Evolutionary conservation across 1,140 invertebrate species (phyloP).

Genomic region (Drosophila burlai): DNA sequence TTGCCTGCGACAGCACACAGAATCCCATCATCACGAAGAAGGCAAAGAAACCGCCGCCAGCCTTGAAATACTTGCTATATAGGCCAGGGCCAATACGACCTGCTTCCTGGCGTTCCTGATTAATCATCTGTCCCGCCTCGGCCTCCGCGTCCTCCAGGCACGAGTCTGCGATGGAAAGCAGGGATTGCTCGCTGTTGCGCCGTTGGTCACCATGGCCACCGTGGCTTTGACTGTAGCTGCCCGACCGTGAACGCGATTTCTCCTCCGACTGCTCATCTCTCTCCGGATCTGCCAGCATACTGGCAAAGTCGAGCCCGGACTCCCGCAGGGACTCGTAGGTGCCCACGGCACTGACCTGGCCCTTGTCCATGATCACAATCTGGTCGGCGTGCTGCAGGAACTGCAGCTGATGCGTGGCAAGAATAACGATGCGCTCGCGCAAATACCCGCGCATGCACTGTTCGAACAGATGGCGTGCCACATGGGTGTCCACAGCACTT

Average conservation of each 20-base stretch:
- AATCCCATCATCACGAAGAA: slow-evolving; percentile 85
- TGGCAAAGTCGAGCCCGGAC: slow-evolving; percentile 88
- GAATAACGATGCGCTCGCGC: slow-evolving; percentile 89
- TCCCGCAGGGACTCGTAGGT: slow-evolving; percentile 88
- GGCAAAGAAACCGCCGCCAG: slow-evolving; percentile 86
- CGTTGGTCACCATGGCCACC: slow-evolving; percentile 60
- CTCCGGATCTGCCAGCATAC: slow-evolving; percentile 86
- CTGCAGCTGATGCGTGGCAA: slow-evolving; percentile 95
- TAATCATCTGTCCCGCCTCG: slow-evolving; percentile 72
- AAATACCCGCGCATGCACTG: slow-evolving; percentile 90
- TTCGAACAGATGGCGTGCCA: slow-evolving; percentile 89
- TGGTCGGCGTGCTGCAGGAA: slow-evolving; percentile 92
- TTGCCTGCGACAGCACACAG: slow-evolving; percentile 86
- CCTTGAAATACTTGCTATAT: slow-evolving; percentile 88
- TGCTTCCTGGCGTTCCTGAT: slow-evolving; percentile 86
- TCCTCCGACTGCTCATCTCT: slow-evolving; percentile 83
- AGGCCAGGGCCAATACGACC: slow-evolving; percentile 87
- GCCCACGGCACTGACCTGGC: slow-evolving; percentile 87
- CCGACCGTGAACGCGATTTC: slow-evolving; percentile 62
- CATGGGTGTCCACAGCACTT: slow-evolving; percentile 91
- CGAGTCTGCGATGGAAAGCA: slow-evolving; percentile 87
- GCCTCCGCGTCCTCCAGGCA: slow-evolving; percentile 83
- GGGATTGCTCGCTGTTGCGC: slow-evolving; percentile 84
- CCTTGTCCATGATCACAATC: slow-evolving; percentile 88
- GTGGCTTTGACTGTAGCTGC: slow-evolving; percentile 60